phyloP scores from a whole-genome alignment of 2,888 invertebrate species.

The Leistus spinibarbis region DNA sequence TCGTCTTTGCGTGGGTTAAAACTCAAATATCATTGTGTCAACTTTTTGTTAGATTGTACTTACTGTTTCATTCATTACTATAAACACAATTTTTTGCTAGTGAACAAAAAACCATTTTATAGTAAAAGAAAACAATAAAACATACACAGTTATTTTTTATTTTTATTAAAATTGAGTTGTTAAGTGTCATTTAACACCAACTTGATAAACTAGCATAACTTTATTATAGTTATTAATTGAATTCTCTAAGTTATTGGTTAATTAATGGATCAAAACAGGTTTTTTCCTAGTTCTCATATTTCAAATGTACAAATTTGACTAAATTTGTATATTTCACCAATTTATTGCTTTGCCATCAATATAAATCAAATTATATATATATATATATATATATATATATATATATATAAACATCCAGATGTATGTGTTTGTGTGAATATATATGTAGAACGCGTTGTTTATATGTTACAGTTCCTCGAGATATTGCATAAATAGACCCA shows the following conservation, averaged over 20 bases:
- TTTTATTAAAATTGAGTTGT: not conserved
- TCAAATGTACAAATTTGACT: too few species aligned
- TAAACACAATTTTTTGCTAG: not conserved
- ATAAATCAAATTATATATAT: too few species aligned
- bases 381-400: too few species aligned
- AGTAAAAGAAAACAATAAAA: not conserved
- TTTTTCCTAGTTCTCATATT: too few species aligned
- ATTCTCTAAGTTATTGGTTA: not conserved
- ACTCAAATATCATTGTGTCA: not conserved
- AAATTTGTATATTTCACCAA: too few species aligned
- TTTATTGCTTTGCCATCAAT: too few species aligned
- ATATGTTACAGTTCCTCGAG: too few species aligned
- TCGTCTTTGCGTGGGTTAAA: not conserved
- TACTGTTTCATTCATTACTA: not conserved
- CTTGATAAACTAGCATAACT: not conserved
- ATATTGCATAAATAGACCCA: too few species aligned
- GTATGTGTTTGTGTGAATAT: too few species aligned
- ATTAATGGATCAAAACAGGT: too few species aligned
- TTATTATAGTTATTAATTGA: not conserved
- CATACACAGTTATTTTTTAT: not conserved
- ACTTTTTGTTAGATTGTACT: not conserved
- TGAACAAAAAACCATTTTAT: not conserved
- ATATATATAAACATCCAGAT: too few species aligned
- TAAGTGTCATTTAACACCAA: not conserved
- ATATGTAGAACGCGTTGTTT: too few species aligned